phyloP scores from a whole-genome alignment of 2,113 vertebrate genomes.

The Psittacula cyanocephala region DNA sequence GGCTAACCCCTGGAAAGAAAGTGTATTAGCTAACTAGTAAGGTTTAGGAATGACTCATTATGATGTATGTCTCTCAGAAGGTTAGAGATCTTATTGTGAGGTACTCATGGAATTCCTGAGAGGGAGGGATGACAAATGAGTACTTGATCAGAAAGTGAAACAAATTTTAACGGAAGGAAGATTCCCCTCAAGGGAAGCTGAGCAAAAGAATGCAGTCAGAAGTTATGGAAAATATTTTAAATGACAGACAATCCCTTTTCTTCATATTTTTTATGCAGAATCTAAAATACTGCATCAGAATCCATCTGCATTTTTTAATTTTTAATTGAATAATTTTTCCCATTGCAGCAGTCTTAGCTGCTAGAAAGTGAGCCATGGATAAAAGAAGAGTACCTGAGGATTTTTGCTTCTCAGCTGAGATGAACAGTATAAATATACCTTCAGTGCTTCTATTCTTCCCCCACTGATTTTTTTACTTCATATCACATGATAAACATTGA shows the following conservation, averaged over 20 bases:
- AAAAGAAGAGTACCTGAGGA: not conserved
- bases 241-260: not conserved
- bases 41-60: constrained; percentile 29
- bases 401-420: not conserved
- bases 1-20: constrained; percentile 14
- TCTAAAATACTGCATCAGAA: not conserved
- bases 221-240: not conserved
- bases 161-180: not conserved
- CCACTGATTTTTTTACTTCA: constrained; percentile 3
- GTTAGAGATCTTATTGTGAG: not conserved
- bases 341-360: not conserved
- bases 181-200: not conserved
- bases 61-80: not conserved
- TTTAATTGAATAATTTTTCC: not conserved
- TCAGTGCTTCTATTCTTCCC: not conserved
- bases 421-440: not conserved
- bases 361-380: not conserved
- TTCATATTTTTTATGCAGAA: not conserved
- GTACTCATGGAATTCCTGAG: not conserved
- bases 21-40: constrained; percentile 20
- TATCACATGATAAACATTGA: not conserved
- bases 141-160: not conserved
- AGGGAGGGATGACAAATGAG: not conserved
- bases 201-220: not conserved
- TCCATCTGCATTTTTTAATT: not conserved